These are phyloP conservation scores for Aleiodes testaceus DNA, from an alignment of 2,888 invertebrate genomes.

Conservation along the genomic window DNA sequence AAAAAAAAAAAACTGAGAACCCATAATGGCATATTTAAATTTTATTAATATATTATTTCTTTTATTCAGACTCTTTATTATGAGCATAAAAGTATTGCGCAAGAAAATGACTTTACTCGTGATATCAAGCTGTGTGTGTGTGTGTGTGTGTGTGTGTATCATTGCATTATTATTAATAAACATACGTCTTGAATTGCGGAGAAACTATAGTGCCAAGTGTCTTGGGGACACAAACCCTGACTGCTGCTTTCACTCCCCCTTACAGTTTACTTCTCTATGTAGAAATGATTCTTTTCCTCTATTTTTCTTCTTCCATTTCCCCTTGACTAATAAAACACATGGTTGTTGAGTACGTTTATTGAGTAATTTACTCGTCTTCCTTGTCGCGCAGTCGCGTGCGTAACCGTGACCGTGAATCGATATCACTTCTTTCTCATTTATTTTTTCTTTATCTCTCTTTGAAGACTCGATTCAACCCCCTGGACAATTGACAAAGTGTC, in stretches of 20 bases:
- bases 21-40: constrained; percentile 24
- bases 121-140: constrained; percentile 54
- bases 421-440: constrained; percentile 26
- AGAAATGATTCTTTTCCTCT: constrained; percentile 9
- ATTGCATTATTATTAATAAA: constrained; percentile 70
- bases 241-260: constrained; percentile 12
- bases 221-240: constrained; percentile 14
- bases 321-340: constrained; percentile 17
- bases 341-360: constrained; percentile 26
- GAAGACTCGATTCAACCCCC: constrained; percentile 40
- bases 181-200: constrained; percentile 37
- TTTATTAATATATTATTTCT: constrained; percentile 48
- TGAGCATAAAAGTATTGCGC: constrained; percentile 66
- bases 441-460: background rate
- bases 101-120: constrained; percentile 65
- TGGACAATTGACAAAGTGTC: constrained; percentile 7
- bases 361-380: constrained; percentile 26
- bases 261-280: constrained; percentile 19
- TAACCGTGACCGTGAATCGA: constrained; percentile 48
- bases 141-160: constrained; percentile 54
- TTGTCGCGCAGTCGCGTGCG: constrained; percentile 35
- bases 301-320: constrained; percentile 30
- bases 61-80: constrained; percentile 56
- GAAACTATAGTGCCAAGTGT: constrained; percentile 8
- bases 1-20: constrained; percentile 16